A percentile compares a stretch with the other conserved stretches of the same genome.
These are phyloP conservation scores for Ramazzottius varieornatus DNA, from an alignment of 2,888 invertebrate species.

Conservation along the genomic window DNA sequence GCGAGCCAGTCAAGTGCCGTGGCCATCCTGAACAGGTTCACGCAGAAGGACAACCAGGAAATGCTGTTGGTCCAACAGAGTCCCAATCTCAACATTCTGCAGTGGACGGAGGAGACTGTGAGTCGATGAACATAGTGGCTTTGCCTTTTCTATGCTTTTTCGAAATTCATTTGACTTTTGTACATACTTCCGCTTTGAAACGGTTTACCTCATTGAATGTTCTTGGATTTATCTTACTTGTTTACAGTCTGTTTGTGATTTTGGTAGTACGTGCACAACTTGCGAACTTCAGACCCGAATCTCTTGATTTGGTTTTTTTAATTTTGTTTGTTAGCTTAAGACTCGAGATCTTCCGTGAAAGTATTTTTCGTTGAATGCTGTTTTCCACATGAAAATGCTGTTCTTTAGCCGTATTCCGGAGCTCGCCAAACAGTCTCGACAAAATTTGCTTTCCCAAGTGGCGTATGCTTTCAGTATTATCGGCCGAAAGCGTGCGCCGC, in stretches of 20 bases:
- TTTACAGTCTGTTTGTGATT: background rate
- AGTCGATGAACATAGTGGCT: no score
- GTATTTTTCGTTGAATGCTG: no score
- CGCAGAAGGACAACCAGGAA: background rate
- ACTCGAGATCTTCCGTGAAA: background rate
- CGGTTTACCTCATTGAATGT: no score
- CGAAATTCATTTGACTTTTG: background rate
- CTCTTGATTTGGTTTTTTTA: background rate
- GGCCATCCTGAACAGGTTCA: background rate
- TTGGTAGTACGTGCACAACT: background rate
- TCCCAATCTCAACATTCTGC: background rate
- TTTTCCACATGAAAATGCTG: no score
- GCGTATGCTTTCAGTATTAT: no score
- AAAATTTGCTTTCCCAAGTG: no score
- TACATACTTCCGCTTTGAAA: no score
- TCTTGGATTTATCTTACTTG: background rate
- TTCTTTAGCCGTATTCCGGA: no score
- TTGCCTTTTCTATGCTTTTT: background rate
- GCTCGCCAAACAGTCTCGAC: no score
- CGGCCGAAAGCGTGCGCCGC: no score
- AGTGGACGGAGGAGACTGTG: no score
- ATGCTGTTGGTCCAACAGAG: background rate
- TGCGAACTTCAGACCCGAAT: background rate
- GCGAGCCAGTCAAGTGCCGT: background rate
- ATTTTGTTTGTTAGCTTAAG: background rate